A percentile compares a stretch with the other conserved stretches of the same genome.
Conservation (phyloP, 2,797 vertebrate genomes). For the Prunella strophiata region DNA sequence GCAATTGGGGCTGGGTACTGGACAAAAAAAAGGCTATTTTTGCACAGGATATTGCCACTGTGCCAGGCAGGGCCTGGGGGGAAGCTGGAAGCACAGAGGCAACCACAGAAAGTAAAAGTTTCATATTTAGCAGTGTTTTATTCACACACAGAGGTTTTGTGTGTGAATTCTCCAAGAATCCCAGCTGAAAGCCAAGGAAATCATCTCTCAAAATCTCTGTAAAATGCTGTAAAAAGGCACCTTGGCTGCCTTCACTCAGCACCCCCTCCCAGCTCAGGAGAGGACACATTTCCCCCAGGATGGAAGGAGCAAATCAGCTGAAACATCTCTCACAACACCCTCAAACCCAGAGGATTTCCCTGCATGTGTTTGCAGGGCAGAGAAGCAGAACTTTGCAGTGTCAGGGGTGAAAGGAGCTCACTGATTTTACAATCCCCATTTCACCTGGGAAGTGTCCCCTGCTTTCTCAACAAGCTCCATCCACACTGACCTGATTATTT, state of each 20-base stretch:
- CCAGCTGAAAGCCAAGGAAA: background rate
- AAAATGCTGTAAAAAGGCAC: too few relatives aligned
- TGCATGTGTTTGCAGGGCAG: background rate
- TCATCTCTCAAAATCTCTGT: background rate
- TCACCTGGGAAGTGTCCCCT: background rate
- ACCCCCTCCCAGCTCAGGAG: background rate
- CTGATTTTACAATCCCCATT: background rate
- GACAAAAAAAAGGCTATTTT: background rate
- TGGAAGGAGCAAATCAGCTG: background rate
- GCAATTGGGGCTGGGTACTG: background rate
- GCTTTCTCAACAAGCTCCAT: background rate
- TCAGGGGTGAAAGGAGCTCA: background rate
- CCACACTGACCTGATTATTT: background rate
- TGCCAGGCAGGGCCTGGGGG: background rate
- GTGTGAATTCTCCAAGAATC: background rate
- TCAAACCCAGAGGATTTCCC: background rate
- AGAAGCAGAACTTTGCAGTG: background rate
- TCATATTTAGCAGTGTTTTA: background rate
- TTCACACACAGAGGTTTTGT: background rate
- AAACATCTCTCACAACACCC: background rate
- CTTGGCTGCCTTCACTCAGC: background rate
- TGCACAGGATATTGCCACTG: accelerated
- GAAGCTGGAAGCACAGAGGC: background rate
- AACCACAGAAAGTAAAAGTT: background rate
- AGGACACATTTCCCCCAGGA: background rate